These are phyloP conservation scores for Plebejus anna DNA, from an alignment of 2,888 invertebrate genomes.

Conservation along the genomic window DNA sequence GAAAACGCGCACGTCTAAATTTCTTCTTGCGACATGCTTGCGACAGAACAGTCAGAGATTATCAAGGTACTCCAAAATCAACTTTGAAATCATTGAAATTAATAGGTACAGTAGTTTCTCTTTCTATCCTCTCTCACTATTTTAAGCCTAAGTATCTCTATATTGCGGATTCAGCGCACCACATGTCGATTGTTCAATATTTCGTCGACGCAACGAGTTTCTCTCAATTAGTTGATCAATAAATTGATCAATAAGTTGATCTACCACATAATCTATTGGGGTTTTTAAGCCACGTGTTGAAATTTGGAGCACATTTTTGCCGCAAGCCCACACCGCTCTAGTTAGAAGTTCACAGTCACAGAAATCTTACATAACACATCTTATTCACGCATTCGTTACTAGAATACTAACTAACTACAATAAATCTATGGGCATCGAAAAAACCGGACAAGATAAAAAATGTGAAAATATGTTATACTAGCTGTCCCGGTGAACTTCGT, in stretches of 20 bases:
- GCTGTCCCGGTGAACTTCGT: too few species aligned
- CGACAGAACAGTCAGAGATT: too few species aligned
- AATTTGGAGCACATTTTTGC: constrained; percentile 39
- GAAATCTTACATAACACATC: constrained; percentile 9
- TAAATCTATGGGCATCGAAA: not conserved
- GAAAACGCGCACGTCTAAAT: too few species aligned
- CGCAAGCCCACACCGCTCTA: constrained; percentile 16
- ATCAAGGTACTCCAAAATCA: too few species aligned
- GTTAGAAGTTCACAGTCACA: constrained; percentile 27
- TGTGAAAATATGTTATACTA: too few species aligned
- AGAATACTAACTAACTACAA: not conserved
- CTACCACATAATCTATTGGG: constrained; percentile 53
- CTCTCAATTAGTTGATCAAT: constrained; percentile 70
- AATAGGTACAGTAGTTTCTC: not conserved
- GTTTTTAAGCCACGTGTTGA: constrained; percentile 59
- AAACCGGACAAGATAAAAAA: not conserved
- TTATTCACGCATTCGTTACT: not conserved
- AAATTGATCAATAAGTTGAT: constrained; percentile 63
- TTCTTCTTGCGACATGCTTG: too few species aligned
- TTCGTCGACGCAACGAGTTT: constrained; percentile 62
- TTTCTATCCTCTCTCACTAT: not conserved
- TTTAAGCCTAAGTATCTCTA: not conserved
- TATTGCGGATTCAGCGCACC: not conserved
- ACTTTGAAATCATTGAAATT: too few species aligned
- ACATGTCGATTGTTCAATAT: constrained; percentile 39